These are phyloP conservation scores for Celastrina argiolus DNA, from an alignment of 2,888 invertebrate species.

Conservation along the genomic window DNA sequence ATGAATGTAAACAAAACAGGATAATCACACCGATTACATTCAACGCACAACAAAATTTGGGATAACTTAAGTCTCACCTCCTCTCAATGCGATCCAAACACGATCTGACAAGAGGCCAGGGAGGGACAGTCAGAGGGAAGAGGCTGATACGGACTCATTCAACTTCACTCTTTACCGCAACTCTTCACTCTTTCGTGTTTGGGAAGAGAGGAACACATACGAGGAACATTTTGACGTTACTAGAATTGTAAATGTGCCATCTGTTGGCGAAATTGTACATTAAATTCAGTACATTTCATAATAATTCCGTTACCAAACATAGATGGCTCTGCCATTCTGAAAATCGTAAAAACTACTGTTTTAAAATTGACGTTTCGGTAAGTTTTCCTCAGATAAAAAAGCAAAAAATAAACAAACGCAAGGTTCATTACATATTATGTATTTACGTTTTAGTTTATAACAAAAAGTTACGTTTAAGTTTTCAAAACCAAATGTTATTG, in stretches of 20 bases:
- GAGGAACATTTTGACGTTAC: background rate
- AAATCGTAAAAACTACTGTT: background rate
- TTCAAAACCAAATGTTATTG: too few relatives aligned
- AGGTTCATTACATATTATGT: too few relatives aligned
- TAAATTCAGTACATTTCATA: background rate
- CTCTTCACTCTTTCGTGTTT: background rate
- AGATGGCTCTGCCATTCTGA: background rate
- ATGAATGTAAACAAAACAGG: background rate
- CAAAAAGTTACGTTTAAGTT: too few relatives aligned
- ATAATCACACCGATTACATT: background rate
- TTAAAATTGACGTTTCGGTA: background rate
- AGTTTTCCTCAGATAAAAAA: too few relatives aligned
- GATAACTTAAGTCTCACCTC: background rate
- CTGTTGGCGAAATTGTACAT: background rate
- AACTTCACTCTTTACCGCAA: background rate
- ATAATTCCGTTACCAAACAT: background rate
- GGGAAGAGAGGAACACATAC: background rate
- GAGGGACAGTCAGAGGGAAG: background rate
- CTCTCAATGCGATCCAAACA: conserved; percentile 7
- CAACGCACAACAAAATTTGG: background rate
- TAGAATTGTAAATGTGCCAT: background rate
- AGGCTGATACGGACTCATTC: background rate
- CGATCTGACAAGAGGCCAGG: conserved; percentile 5
- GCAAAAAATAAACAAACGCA: too few relatives aligned
- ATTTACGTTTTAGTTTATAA: too few relatives aligned